These are phyloP conservation scores for Caenorhabditis latens DNA, from an alignment of 1,140 invertebrate species.

Conservation along the genomic window DNA sequence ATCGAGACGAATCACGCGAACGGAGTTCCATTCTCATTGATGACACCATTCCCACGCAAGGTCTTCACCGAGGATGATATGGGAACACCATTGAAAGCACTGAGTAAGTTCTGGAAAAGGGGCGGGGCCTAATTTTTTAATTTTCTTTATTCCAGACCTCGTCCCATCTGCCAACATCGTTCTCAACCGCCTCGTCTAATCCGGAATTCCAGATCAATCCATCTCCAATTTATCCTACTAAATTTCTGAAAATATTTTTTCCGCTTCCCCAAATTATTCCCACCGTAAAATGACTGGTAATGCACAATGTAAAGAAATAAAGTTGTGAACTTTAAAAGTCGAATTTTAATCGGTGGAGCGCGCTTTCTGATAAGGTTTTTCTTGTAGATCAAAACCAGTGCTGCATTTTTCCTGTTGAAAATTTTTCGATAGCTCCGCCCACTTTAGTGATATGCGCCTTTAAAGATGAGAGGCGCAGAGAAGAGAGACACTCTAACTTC, in stretches of 20 bases:
- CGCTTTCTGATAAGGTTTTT: too few relatives aligned
- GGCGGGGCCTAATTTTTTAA: background rate
- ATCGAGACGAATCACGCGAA: slow-evolving; percentile 86
- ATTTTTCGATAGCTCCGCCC: too few relatives aligned
- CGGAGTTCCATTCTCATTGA: slow-evolving; percentile 83
- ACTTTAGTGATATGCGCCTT: too few relatives aligned
- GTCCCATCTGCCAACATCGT: slow-evolving; percentile 51
- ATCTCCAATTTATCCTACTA: background rate
- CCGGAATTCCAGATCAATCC: background rate
- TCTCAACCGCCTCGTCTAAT: slow-evolving; percentile 12
- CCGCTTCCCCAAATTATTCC: too few relatives aligned
- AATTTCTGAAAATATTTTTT: background rate
- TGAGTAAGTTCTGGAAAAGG: slow-evolving; percentile 81
- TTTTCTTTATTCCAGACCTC: slow-evolving; percentile 18
- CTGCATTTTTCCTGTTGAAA: too few relatives aligned
- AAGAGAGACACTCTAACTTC: too few relatives aligned
- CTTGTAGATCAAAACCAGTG: too few relatives aligned
- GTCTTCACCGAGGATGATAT: slow-evolving; percentile 89
- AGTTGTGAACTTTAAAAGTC: too few relatives aligned
- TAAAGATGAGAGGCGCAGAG: too few relatives aligned
- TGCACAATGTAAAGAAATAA: too few relatives aligned
- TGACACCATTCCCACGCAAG: slow-evolving; percentile 89
- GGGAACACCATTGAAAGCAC: slow-evolving; percentile 85
- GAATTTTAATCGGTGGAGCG: too few relatives aligned
- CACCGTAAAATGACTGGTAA: too few relatives aligned